phyloP scores from a whole-genome alignment of 2,888 invertebrate species.

The Acleris sparsana region DNA sequence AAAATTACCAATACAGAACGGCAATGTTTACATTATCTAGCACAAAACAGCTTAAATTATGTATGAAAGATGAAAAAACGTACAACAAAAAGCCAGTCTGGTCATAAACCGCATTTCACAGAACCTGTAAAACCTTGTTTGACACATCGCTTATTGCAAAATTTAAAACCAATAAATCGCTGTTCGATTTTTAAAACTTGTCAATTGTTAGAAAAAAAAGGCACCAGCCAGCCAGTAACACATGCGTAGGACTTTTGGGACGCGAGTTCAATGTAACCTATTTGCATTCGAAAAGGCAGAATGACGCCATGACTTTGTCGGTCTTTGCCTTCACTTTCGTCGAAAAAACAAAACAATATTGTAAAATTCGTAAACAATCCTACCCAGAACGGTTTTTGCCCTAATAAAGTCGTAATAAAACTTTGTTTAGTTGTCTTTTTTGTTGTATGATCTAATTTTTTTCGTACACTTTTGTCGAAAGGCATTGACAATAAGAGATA shows the following conservation, averaged over 20 bases:
- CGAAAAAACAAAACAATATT: constrained; percentile 62
- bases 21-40: background rate
- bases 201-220: constrained; percentile 49
- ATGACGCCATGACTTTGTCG: constrained; percentile 67
- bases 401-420: constrained; percentile 70
- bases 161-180: constrained; percentile 40
- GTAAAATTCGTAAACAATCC: constrained; percentile 56
- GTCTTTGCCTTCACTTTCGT: constrained; percentile 66
- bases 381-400: constrained; percentile 72
- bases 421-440: constrained; percentile 53
- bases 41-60: constrained; percentile 8
- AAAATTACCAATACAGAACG: too few species aligned
- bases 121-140: constrained; percentile 34
- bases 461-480: constrained; percentile 46
- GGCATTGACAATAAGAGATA: constrained; percentile 46
- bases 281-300: constrained; percentile 76
- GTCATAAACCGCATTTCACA: constrained; percentile 34
- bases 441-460: constrained; percentile 61
- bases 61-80: constrained; percentile 12
- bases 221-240: constrained; percentile 66
- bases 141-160: constrained; percentile 41
- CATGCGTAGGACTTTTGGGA: constrained; percentile 58
- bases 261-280: constrained; percentile 74
- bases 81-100: constrained; percentile 22
- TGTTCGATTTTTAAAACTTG: constrained; percentile 32